Base-by-base conservation (phyloP, 2,888 invertebrate species). In the Oligia strigilis region DNA sequence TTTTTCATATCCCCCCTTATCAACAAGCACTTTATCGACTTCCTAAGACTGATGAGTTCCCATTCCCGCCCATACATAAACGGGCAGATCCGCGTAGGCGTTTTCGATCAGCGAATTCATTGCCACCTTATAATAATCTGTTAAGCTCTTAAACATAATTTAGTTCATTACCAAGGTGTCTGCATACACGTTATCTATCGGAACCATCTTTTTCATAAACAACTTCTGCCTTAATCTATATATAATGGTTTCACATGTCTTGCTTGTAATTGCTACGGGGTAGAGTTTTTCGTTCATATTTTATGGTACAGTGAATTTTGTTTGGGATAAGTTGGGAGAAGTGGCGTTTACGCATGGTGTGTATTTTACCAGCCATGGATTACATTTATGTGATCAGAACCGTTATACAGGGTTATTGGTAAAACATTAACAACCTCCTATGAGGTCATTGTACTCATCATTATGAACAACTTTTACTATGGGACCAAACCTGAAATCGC, bases 231-330 rank as follows among this genome's bases (percentile, higher is more conserved):
- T 90, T 97, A 96, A 97, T 97, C 96, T 96, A 95, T 97, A 94
- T 96, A 95, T 96, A 97, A 97, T 97, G 95, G 95, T 95, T 95
- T 96, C 95, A 96, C 96, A 96, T 96, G 95, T 95, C 94, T 94
- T 91, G 92, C 83, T 90, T 92, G 95, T 96, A 96, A 97, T 96
- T 96, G 96, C 94, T 90, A 88, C 90, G 91, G 94, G 92, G 93
- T 93, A 94, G 92, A 94, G 93, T 93, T 95, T 89, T 96, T 95
- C 93, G 94, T 93, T 93, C 93, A 95, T 95, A 95, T 96, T 96
- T 96, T 94, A 96, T 93, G 95, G 94, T 95, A 94, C 94, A 92
- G 91, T 94, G 92, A 91, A 77, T 91, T 83, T 88, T 66, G 87
- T 49, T 55, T 90, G 94, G 93, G 78, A 0, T 66, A 93, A 93